A percentile compares a stretch with the other conserved stretches of the same genome.
These are phyloP conservation scores for Platyrinchus mystaceus DNA, from an alignment of 2,797 vertebrate genomes.

Conservation along the genomic window DNA sequence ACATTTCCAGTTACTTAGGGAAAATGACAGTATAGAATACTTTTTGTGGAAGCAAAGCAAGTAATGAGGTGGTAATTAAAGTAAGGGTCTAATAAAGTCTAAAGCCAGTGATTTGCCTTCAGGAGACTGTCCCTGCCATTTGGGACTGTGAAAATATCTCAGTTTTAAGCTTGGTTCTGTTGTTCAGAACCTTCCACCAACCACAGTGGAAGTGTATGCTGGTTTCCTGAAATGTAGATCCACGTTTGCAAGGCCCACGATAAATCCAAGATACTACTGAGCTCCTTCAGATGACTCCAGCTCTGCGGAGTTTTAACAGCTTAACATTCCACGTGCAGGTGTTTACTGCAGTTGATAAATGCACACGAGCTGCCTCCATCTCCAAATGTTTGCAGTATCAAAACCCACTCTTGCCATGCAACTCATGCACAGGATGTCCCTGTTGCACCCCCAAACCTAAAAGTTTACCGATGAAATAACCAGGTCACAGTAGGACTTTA, in stretches of 20 bases:
- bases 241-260: not conserved
- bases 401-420: not conserved
- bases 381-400: not conserved
- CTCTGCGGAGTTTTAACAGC: not conserved
- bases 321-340: not conserved
- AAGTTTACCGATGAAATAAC: not conserved
- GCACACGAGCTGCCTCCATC: not conserved
- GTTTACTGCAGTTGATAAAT: not conserved
- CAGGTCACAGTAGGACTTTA: not conserved
- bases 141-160: not conserved
- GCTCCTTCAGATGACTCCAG: not conserved
- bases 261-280: not conserved
- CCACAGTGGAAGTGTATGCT: not conserved
- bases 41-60: conserved; percentile 42
- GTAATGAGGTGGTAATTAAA: conserved; percentile 61
- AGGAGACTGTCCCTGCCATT: not conserved
- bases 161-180: not conserved
- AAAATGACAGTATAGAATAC: conserved; percentile 55
- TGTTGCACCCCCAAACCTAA: not conserved
- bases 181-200: not conserved
- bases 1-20: conserved; percentile 62
- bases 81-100: conserved; percentile 47
- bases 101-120: conserved; percentile 29
- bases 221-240: not conserved
- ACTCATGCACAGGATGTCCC: not conserved